phyloP scores from a whole-genome alignment of 1,140 invertebrate genomes.

The Colletes latitarsis region DNA sequence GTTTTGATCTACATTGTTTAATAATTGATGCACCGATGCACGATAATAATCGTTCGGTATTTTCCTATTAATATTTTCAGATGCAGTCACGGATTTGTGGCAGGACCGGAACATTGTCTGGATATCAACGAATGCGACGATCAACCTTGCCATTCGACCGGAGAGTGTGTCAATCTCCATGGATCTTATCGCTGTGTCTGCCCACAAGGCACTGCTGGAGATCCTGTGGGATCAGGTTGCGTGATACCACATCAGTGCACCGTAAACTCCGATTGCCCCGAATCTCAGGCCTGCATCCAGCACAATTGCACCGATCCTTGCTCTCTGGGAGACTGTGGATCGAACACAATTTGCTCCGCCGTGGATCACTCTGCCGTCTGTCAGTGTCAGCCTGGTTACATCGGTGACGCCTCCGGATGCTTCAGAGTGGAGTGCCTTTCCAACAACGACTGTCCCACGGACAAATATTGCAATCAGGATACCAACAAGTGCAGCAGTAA shows the following conservation, averaged over 20 bases:
- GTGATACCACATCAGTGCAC: conserved; percentile 87
- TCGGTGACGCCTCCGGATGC: conserved; percentile 91
- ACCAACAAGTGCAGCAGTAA: conserved; percentile 90
- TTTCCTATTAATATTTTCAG: conserved; percentile 61
- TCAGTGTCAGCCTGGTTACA: conserved; percentile 88
- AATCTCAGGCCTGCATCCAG: conserved; percentile 86
- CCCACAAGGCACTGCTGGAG: conserved; percentile 88
- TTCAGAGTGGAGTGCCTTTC: conserved; percentile 92
- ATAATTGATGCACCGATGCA: too few relatives aligned
- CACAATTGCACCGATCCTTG: conserved; percentile 91
- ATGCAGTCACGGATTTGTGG: conserved; percentile 87
- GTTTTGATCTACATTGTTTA: too few relatives aligned
- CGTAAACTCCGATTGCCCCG: conserved; percentile 86
- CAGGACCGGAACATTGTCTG: conserved; percentile 86
- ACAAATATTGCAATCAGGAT: conserved; percentile 88
- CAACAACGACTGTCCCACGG: conserved; percentile 87
- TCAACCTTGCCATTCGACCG: conserved; percentile 89
- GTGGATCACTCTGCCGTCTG: conserved; percentile 87
- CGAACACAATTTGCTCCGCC: conserved; percentile 87
- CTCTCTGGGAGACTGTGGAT: conserved; percentile 85
- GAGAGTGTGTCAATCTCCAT: conserved; percentile 89
- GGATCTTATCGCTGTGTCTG: conserved; percentile 92
- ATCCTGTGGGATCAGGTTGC: conserved; percentile 89
- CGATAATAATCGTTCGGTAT: too few relatives aligned
- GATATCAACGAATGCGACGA: conserved; percentile 91